These are phyloP conservation scores for Pristis pectinata DNA, from an alignment of 2,797 vertebrate genomes.

Conservation along the genomic window DNA sequence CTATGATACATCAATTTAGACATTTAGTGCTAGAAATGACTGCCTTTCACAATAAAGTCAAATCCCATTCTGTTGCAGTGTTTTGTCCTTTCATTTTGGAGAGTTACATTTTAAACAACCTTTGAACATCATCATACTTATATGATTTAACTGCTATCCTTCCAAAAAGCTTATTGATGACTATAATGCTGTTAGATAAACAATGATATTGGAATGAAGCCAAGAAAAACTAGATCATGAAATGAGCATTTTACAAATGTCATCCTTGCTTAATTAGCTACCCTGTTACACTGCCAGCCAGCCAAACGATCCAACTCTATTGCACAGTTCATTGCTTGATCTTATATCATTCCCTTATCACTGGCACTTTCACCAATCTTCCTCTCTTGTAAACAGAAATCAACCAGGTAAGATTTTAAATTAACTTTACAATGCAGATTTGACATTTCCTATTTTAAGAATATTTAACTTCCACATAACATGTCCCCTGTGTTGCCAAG, in stretches of 20 bases:
- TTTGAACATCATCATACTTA: conserved; percentile 26
- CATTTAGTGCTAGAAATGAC: neutral
- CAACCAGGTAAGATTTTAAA: neutral
- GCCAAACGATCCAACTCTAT: neutral
- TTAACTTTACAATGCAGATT: neutral
- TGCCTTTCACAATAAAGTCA: neutral
- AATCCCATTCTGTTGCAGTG: neutral
- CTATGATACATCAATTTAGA: neutral
- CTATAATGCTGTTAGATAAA: conserved; percentile 27
- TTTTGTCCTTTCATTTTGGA: neutral
- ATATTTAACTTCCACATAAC: neutral
- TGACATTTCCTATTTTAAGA: neutral
- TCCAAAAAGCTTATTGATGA: conserved; percentile 20
- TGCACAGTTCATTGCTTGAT: conserved; percentile 24
- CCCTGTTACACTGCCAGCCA: conserved; percentile 18
- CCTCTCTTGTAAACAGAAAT: conserved; percentile 14
- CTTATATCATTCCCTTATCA: conserved; percentile 34
- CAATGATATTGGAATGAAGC: conserved; percentile 7
- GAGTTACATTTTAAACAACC: conserved; percentile 6
- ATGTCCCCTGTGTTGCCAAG: neutral
- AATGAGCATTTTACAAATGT: conserved; percentile 34
- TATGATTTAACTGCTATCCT: conserved; percentile 34
- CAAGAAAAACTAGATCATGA: conserved; percentile 22
- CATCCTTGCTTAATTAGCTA: conserved; percentile 24
- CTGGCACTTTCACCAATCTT: conserved; percentile 15